Conservation (phyloP, 2,113 vertebrate genomes). For the Pica pica region DNA sequence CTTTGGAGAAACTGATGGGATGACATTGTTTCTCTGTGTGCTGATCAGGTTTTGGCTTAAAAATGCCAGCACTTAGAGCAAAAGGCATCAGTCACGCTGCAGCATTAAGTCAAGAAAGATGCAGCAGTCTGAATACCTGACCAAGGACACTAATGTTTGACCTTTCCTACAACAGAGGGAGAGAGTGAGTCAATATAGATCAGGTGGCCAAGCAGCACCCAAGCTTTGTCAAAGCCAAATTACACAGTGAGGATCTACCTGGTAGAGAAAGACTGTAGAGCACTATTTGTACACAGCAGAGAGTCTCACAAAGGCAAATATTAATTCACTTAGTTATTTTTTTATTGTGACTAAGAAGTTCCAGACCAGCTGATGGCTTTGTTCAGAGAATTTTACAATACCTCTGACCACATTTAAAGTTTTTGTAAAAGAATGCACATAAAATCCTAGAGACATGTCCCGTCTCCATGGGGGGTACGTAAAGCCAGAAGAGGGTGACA, state of each 20-base stretch:
- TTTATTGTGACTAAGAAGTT: background rate
- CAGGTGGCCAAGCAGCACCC: background rate
- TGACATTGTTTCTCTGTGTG: accelerated
- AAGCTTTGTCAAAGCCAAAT: background rate
- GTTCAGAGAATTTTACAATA: background rate
- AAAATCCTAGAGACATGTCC: background rate
- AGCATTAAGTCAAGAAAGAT: background rate
- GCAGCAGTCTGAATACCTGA: background rate
- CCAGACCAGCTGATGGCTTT: background rate
- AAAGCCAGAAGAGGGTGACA: background rate
- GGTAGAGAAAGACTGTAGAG: background rate
- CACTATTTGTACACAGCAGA: background rate
- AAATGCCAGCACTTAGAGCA: background rate
- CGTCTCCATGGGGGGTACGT: background rate
- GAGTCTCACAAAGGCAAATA: background rate
- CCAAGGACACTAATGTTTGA: background rate
- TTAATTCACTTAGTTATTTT: background rate
- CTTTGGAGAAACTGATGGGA: background rate
- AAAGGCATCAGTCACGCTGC: background rate
- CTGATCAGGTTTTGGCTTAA: background rate
- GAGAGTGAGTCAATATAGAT: background rate
- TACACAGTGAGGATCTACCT: background rate
- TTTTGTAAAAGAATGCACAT: background rate
- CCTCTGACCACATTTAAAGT: background rate
- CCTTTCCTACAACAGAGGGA: background rate